Conservation (phyloP, 2,888 invertebrate genomes). For the Mylabris sibirica region DNA sequence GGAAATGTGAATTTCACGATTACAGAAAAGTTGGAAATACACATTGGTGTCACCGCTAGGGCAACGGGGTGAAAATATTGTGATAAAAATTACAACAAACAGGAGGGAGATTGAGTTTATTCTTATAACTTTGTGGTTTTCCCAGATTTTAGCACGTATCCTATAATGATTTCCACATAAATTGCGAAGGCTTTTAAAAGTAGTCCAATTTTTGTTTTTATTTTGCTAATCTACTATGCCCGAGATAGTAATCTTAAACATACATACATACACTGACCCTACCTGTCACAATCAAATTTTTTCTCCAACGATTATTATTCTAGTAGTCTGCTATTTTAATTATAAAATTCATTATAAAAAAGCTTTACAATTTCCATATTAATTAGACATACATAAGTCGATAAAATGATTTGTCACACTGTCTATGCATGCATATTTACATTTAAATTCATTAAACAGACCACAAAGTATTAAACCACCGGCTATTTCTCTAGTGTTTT, state of each 20-base stretch:
- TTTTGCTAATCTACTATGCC: too few species aligned
- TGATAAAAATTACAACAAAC: too few species aligned
- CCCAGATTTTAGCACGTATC: too few species aligned
- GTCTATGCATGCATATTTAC: conserved; percentile 16
- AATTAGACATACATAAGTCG: conserved; percentile 15
- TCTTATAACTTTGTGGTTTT: too few species aligned
- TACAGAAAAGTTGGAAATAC: background rate
- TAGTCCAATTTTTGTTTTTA: background rate
- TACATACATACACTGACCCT: too few species aligned
- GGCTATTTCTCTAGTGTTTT: background rate
- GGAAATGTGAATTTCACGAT: background rate
- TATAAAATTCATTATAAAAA: background rate
- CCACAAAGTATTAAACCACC: background rate
- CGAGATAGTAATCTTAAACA: too few species aligned
- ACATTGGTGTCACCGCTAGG: background rate
- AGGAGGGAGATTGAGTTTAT: too few species aligned
- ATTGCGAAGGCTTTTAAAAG: background rate
- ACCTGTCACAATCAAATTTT: too few species aligned
- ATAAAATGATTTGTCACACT: conserved; percentile 22
- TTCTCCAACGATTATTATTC: background rate
- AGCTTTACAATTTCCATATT: conserved; percentile 18
- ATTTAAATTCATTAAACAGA: conserved; percentile 1
- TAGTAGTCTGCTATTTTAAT: background rate
- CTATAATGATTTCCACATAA: too few species aligned
- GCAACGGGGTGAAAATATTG: background rate